These are phyloP conservation scores for Plusia festucae DNA, from an alignment of 2,888 invertebrate species.

Conservation along the genomic window DNA sequence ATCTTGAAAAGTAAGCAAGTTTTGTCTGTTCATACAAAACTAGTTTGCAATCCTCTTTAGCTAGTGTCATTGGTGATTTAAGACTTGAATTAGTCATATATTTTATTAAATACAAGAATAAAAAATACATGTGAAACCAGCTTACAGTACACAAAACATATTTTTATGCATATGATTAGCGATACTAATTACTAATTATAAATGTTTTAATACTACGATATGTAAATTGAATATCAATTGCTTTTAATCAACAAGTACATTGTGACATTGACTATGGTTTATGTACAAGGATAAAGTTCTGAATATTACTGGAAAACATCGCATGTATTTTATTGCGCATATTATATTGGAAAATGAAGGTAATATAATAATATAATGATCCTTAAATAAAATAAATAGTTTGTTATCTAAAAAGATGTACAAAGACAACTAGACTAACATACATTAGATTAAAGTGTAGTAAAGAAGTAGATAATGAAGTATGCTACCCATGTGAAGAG, in stretches of 20 bases:
- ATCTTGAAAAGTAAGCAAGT: neutral
- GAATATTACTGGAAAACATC: neutral
- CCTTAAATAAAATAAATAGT: too few relatives aligned
- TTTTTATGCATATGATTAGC: conserved; percentile 1
- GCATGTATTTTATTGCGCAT: neutral
- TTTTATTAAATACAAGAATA: neutral
- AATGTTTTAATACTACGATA: conserved; percentile 19
- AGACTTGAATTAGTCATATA: neutral
- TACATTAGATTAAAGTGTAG: too few relatives aligned
- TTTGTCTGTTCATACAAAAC: neutral
- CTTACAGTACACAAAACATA: neutral
- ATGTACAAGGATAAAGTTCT: conserved; percentile 9
- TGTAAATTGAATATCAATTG: conserved; percentile 20
- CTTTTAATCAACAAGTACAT: conserved; percentile 32
- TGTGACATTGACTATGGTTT: conserved; percentile 40
- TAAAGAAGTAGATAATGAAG: too few relatives aligned
- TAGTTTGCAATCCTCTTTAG: neutral
- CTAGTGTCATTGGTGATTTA: neutral
- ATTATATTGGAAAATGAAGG: neutral
- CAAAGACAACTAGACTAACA: too few relatives aligned
- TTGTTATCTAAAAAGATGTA: too few relatives aligned
- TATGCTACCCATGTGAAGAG: too few relatives aligned
- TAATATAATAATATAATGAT: neutral
- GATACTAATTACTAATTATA: neutral
- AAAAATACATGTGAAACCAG: neutral